Evolutionary conservation across 2,888 invertebrate genomes (phyloP).

Genomic region (Lissonota sp.): DNA sequence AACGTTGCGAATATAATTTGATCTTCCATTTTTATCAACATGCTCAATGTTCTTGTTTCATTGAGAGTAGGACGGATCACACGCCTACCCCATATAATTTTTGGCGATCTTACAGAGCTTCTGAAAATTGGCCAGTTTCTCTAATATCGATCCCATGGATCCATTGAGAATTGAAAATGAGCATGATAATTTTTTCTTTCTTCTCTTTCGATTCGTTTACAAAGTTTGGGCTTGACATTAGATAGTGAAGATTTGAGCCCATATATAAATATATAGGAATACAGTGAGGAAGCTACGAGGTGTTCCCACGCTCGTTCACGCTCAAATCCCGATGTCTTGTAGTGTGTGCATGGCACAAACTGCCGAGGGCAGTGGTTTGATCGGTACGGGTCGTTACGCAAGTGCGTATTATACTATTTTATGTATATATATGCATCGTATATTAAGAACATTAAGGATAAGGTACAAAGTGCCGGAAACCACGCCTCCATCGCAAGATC

Average conservation of each 20-base stretch:
- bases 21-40: not conserved
- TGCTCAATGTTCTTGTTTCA: not conserved
- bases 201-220: too few species aligned
- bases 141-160: too few species aligned
- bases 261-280: not conserved
- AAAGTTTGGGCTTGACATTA: too few species aligned
- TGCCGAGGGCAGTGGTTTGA: conserved; percentile 45
- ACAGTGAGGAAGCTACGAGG: conserved; percentile 41
- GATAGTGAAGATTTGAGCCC: too few species aligned
- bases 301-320: conserved; percentile 59
- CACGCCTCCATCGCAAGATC: conserved; percentile 68
- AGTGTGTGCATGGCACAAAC: conserved; percentile 28
- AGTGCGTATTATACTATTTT: conserved; percentile 58
- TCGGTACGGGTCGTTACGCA: conserved; percentile 67
- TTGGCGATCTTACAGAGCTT: too few species aligned
- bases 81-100: too few species aligned
- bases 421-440: conserved; percentile 13
- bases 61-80: not conserved
- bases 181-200: conserved; percentile 18
- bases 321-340: conserved; percentile 52
- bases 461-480: conserved; percentile 71
- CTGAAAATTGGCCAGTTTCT: too few species aligned
- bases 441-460: conserved; percentile 66
- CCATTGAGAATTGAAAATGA: too few species aligned
- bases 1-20: not conserved